Conservation (phyloP, 2,797 vertebrate species). For the Pseudochromis fuscus region DNA sequence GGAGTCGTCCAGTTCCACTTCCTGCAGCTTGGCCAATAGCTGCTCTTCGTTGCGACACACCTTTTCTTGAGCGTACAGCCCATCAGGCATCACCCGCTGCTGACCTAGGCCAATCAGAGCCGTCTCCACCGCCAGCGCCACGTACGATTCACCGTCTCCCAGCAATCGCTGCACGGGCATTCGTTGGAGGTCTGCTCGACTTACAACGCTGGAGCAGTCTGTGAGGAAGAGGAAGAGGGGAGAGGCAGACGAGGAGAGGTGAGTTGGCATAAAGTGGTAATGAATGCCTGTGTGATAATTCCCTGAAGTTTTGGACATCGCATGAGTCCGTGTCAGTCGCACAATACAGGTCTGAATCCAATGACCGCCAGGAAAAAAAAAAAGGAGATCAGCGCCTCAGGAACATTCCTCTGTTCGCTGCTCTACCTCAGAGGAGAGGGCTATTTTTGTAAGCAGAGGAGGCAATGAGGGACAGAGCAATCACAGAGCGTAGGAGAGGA, state of each 20-base stretch:
- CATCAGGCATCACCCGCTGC: conserved; percentile 97
- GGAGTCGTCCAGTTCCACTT: conserved; percentile 95
- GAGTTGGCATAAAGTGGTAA: neutral
- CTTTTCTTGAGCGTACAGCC: conserved; percentile 98
- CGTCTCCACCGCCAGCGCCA: conserved; percentile 95
- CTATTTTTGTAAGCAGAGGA: conserved; percentile 70
- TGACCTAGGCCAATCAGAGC: conserved; percentile 96
- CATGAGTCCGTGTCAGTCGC: conserved; percentile 48
- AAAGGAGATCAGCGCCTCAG: conserved; percentile 61
- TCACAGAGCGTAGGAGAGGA: conserved; percentile 38
- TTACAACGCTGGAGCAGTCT: conserved; percentile 92
- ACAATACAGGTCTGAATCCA: conserved; percentile 50
- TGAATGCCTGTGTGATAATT: conserved; percentile 19
- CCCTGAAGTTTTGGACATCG: conserved; percentile 43
- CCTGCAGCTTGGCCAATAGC: conserved; percentile 97
- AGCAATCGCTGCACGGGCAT: conserved; percentile 92
- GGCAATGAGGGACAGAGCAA: conserved; percentile 44
- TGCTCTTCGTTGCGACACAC: conserved; percentile 98
- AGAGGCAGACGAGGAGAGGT: neutral
- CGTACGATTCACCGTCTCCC: conserved; percentile 95
- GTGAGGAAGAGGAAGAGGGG: conserved; percentile 18
- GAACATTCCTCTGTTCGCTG: conserved; percentile 52
- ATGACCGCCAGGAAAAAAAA: conserved; percentile 50
- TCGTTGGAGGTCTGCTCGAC: conserved; percentile 91
- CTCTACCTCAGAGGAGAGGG: conserved; percentile 54